These are phyloP conservation scores for Lepilemur septentrionalis DNA, from an alignment of 2,797 vertebrate genomes.

Conservation along the genomic window DNA sequence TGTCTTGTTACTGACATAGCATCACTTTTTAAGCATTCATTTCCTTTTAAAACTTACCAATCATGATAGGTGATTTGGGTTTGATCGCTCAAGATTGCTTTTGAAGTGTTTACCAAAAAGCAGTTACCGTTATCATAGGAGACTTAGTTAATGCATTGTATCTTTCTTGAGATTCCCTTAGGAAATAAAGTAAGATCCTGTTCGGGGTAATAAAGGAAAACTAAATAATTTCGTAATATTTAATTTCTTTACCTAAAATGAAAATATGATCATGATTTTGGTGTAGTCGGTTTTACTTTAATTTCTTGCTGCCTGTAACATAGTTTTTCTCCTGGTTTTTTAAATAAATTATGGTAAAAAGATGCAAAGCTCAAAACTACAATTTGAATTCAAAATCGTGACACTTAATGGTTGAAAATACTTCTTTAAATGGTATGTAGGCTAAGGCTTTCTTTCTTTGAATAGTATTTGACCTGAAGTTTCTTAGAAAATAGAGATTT, in stretches of 20 bases:
- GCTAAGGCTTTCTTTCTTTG: background rate
- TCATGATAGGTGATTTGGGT: constrained; percentile 12
- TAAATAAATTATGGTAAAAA: constrained; percentile 38
- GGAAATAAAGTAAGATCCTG: constrained; percentile 56
- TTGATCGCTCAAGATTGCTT: constrained; percentile 5
- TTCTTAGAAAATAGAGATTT: constrained; percentile 36
- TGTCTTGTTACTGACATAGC: background rate
- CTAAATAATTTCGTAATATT: constrained; percentile 70
- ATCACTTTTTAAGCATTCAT: background rate
- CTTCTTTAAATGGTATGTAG: background rate
- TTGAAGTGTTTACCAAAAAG: constrained; percentile 38
- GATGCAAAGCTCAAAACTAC: background rate
- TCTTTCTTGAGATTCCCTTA: constrained; percentile 15
- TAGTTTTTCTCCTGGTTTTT: constrained; percentile 31
- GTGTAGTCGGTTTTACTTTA: constrained; percentile 26
- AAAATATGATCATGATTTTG: constrained; percentile 53
- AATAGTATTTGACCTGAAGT: background rate
- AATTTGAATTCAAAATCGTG: background rate
- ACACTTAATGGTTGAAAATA: background rate
- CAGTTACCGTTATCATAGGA: background rate
- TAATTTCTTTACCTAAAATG: constrained; percentile 63
- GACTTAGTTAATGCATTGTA: background rate
- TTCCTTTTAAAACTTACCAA: constrained; percentile 26
- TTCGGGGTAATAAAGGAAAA: constrained; percentile 55
- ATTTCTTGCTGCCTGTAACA: constrained; percentile 17